Base-by-base conservation (phyloP, 2,113 vertebrate genomes). In the Onychostruthus taczanowskii region DNA sequence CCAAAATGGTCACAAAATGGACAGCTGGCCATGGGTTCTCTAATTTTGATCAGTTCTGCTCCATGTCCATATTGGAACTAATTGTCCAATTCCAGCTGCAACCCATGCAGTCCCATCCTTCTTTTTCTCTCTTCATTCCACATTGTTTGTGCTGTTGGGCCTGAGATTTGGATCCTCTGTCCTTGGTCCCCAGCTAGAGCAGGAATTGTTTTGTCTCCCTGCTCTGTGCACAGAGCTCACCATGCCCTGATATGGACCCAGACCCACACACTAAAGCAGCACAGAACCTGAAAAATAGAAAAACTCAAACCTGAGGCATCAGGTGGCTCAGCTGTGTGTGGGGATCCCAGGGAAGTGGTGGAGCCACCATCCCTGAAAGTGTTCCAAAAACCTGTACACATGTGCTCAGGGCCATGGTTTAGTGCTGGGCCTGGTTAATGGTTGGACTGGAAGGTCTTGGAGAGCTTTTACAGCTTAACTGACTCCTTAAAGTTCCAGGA, bases 321-420 rank as follows among this genome's bases (percentile, higher is more conserved):
- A 58, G 33, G 33, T 4, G 59, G 46, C 47, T 46, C 3, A 2
- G 50, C 50, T 10, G 2, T 9, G 41, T 10, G 7, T 9, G 43
- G 12, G 66, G 23, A 30, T 9, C 9, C 5, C 20, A 19, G 46
- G 46, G 69, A 47, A 13, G 28, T 7, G 55, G 1, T 16, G n/a
- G 47, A 30, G 17, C 17, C 33, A 6, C 77, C 5, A 7, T 1
- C 28, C 20, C 53, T 22, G 39, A 3, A 10, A 15, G 24, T 4
- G 62, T 1, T 13, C n/a, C 7, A 7, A 18, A 30, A 35, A 0
- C 1, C 15, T 2, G 0, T 1, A 7, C 8, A 17, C 19, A 12
- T 2, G 20, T 35, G 46, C 52, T 53, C 53, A 30, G 78, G 77
- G 77, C 21, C 3, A 0, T 16, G 68, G 23, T 6, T 82, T 4